Evolutionary conservation across 2,113 vertebrate species (phyloP).

Genomic region (Crotalus tigris): DNA sequence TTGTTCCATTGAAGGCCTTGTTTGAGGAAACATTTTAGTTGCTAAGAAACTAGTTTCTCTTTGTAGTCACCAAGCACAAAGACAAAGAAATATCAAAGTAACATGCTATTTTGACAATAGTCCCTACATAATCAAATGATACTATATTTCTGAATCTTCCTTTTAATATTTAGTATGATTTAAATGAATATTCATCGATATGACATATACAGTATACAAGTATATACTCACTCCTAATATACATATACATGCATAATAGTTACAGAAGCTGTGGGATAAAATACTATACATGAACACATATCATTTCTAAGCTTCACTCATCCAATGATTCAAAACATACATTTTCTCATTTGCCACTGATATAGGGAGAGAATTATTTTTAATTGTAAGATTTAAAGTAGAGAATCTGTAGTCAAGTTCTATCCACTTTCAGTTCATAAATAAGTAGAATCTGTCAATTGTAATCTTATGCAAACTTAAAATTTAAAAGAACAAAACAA

Average conservation of each 20-base stretch:
- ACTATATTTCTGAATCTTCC: constrained; percentile 47
- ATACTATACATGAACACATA: neutral
- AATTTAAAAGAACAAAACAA: neutral
- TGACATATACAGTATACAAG: constrained; percentile 19
- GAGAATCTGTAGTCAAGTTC: neutral
- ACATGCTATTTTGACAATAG: constrained; percentile 73
- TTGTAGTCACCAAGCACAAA: constrained; percentile 63
- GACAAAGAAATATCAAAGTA: constrained; percentile 75
- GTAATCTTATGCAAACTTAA: neutral
- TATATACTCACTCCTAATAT: accelerated
- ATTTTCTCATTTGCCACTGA: neutral
- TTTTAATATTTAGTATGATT: constrained; percentile 53
- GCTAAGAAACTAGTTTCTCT: constrained; percentile 77
- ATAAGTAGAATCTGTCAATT: neutral
- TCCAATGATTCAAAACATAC: neutral
- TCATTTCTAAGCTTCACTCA: neutral
- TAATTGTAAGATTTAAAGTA: neutral
- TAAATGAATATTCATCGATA: constrained; percentile 41
- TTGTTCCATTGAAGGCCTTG: constrained; percentile 60
- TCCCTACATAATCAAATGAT: constrained; percentile 68
- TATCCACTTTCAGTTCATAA: neutral
- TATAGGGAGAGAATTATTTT: neutral
- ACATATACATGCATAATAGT: neutral
- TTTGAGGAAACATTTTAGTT: constrained; percentile 74
- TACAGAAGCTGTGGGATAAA: neutral